Conservation (phyloP, 1,140 invertebrate genomes). For the Zophobas morio region DNA sequence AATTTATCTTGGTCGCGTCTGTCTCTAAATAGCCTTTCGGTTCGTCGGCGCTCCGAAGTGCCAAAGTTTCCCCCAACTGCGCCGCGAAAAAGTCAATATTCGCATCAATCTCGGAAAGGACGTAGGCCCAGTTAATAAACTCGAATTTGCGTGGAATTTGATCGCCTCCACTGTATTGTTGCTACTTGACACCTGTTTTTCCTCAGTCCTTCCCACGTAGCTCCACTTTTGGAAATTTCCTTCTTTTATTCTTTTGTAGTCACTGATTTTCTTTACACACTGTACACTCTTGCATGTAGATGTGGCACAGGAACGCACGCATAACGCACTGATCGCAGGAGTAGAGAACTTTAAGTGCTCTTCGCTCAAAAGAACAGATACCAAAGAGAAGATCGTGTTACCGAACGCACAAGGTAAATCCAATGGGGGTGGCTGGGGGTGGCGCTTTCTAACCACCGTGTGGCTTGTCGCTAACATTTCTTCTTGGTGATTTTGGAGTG, state of each 20-base stretch:
- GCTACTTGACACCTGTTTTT: slow-evolving; percentile 27
- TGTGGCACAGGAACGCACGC: slow-evolving; percentile 82
- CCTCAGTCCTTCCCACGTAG: slow-evolving; percentile 8
- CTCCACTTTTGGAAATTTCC: neutral
- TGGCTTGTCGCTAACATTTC: slow-evolving; percentile 4
- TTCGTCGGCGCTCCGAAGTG: neutral
- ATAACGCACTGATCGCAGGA: slow-evolving; percentile 80
- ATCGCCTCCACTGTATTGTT: neutral
- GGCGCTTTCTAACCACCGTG: neutral
- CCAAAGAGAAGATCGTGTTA: slow-evolving; percentile 84
- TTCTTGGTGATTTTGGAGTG: too few relatives aligned
- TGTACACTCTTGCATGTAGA: slow-evolving; percentile 70
- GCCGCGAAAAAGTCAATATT: neutral
- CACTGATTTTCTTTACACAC: slow-evolving; percentile 24
- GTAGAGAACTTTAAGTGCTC: slow-evolving; percentile 81
- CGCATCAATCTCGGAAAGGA: slow-evolving; percentile 1
- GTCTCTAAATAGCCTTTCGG: too few relatives aligned
- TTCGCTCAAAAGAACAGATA: slow-evolving; percentile 81
- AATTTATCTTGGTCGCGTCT: slow-evolving; percentile 55
- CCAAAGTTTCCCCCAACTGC: neutral
- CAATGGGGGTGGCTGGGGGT: slow-evolving; percentile 6
- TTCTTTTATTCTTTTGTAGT: slow-evolving; percentile 5
- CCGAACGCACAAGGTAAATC: slow-evolving; percentile 84
- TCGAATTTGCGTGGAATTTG: slow-evolving; percentile 3
- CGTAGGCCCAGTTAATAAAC: slow-evolving; percentile 16